Evolutionary conservation across 2,888 invertebrate genomes (phyloP), one percentile per base, ranked within the genome.

Genomic region (Parochlus steinenii): DNA sequence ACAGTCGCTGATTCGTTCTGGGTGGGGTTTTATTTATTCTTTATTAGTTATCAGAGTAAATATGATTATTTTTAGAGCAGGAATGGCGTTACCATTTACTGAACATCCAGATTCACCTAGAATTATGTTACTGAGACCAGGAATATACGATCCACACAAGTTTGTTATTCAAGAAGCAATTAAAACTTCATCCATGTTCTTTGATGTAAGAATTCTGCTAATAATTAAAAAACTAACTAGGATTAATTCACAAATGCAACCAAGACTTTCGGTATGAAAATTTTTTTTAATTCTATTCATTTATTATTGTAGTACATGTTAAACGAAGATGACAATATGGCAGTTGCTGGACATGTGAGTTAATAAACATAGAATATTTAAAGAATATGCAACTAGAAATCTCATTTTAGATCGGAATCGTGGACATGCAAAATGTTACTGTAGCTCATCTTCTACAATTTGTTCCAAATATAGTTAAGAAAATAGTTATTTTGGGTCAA

Each of bases 301-400:
- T n/a, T n/a, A n/a, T n/a, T n/a, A n/a, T n/a, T n/a, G n/a, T n/a
- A n/a, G n/a, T n/a, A n/a, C 39, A 46, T 65, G 34, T 45, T 73
- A 43, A 46, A 65, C n/a, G 71, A 72, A 46, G 71, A 73, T 46
- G 74, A 75, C 48, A 61, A 67, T 43, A 62, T 63, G 19, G 52
- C 62, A 26, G 53, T 71, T 5, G 51, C 59, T 38, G 71, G 70
- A 22, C 51, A 49, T 2, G 18, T n/a, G n/a, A n/a, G n/a, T n/a
- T n/a, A n/a, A n/a, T n/a, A n/a, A n/a, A n/a, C n/a, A n/a, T n/a
- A n/a, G n/a, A n/a, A n/a, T n/a, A n/a, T n/a, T n/a, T n/a, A n/a
- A n/a, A n/a, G n/a, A n/a, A n/a, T n/a, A n/a, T n/a, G n/a, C n/a
- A n/a, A n/a, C n/a, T n/a, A n/a, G n/a, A n/a, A n/a, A n/a, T n/a